Evolutionary conservation across 1,140 invertebrate genomes (phyloP), one percentile per base, ranked within the genome.

Genomic region (Ostrea denselamellosa): DNA sequence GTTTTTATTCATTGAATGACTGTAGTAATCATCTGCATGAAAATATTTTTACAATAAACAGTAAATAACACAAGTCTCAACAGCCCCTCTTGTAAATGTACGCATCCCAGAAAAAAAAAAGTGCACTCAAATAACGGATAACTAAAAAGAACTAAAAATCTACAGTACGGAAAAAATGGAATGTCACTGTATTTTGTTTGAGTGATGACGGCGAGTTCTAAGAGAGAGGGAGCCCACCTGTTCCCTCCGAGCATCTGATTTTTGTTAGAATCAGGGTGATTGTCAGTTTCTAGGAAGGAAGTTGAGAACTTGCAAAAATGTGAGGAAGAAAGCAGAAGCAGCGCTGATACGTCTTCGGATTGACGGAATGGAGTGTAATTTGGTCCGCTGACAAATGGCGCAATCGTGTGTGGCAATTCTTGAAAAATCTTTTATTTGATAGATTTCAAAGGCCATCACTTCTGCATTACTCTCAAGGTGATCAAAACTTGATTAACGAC

Each of bases 291-390:
- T 77, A 5, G 68, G 68, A 77, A 77, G 68, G 68, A 77, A 77
- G 68, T 77, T 77, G 68, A 77, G 68, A 77, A 77, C 68, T 77
- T 77, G 68, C 68, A 77, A 77, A 77, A 77, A 77, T 77, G 22
- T 77, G 68, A 28, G 68, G 68, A 77, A 77, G 68, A 77, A 77
- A 77, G 68, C 68, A 77, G 68, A 77, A 77, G 22, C 25, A 17
- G 68, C 28, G 68, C 68, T 77, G 68, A 77, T 77, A 77, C 68
- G 25, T 77, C 25, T 25, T 25, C 28, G 12, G 28, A 28, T 77
- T 34, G 22, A 77, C 68, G 28, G 68, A 77, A 77, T 77, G 68
- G 68, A 25, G 68, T 77, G 68, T 77, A 77, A 77, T 77, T 34
- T 77, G 68, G 68, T 77, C 68, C 25, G 68, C 68, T 77, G 68